Evolutionary conservation across 2,797 vertebrate species (phyloP).

Genomic region (Poecilia gillii): DNA sequence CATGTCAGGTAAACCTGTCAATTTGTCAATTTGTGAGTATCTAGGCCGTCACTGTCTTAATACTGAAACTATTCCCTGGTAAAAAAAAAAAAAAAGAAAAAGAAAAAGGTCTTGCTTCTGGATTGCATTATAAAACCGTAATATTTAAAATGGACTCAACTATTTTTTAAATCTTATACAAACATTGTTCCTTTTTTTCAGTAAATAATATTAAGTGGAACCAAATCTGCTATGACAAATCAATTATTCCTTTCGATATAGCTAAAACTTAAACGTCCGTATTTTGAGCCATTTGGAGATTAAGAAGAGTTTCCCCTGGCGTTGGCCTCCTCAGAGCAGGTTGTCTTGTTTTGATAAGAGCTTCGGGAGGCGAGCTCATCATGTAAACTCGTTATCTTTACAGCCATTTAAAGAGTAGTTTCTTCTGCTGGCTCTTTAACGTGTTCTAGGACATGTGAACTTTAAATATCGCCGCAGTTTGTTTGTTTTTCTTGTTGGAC

Average conservation of each 20-base stretch:
- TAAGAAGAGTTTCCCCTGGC: conserved; percentile 1
- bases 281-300: conserved; percentile 8
- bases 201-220: background rate
- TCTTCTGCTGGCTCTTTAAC: conserved; percentile 30
- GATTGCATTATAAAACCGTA: background rate
- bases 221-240: background rate
- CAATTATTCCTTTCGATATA: background rate
- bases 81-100: background rate
- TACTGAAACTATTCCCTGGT: background rate
- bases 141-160: background rate
- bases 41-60: background rate
- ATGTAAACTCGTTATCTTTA: conserved; percentile 61
- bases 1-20: background rate
- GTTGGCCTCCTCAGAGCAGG: conserved; percentile 35
- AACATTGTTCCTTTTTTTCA: background rate
- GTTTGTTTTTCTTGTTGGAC: background rate
- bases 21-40: background rate
- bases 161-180: background rate
- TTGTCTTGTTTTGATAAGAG: conserved; percentile 71
- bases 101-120: background rate
- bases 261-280: conserved; percentile 4
- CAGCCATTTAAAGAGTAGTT: conserved; percentile 66
- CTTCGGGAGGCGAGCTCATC: conserved; percentile 46
- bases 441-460: conserved; percentile 14
- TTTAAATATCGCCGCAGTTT: background rate